Evolutionary conservation across 2,113 vertebrate genomes (phyloP), one percentile per base, ranked within the genome.

Genomic region (Sylvilagus bachmani): DNA sequence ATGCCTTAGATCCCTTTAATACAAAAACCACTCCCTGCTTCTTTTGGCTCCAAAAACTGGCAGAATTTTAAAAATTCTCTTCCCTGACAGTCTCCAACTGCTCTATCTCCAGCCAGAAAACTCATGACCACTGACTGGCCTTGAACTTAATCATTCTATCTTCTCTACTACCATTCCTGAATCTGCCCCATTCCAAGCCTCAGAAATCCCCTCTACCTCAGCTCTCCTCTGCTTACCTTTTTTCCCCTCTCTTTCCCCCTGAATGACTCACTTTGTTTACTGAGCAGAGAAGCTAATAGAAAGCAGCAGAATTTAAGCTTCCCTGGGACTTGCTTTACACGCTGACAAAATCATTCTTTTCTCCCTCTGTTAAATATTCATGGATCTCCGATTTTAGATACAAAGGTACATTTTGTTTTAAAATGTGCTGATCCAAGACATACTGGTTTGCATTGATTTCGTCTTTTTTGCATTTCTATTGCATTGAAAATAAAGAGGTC

Each of bases 321-420:
- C 98, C 95, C 97, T 97, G 97, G 97, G 98, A 97, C 96, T 96
- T 98, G 98, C 97, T 98, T 97, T 98, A 97, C 97, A 95, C 86
- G 62, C 98, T 98, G 98, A 98, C 97, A 98, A 98, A 98, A 98
- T 98, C 98, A 98, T 98, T 98, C 98, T 98, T 98, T 97, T 96
- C 90, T 96, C 88, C 97, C 98, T 97, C 97, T 94, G 36, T 98
- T 98, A 98, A 98, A 98, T 98, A 98, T 98, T 98, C 98, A 98
- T 98, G 96, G 73, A 93, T 78, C 94, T 98, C 96, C 6, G 96
- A 97, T 98, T 98, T 98, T 97, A 98, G 98, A 98, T 98, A 98
- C 98, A 98, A 98, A 98, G 97, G 98, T 98, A 98, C 98, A 98
- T 98, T 98, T 98, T 98, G 98, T 98, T 98, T 97, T 97, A 97